phyloP scores from a whole-genome alignment of 1,140 invertebrate genomes.

The Kradibia gibbosae region DNA sequence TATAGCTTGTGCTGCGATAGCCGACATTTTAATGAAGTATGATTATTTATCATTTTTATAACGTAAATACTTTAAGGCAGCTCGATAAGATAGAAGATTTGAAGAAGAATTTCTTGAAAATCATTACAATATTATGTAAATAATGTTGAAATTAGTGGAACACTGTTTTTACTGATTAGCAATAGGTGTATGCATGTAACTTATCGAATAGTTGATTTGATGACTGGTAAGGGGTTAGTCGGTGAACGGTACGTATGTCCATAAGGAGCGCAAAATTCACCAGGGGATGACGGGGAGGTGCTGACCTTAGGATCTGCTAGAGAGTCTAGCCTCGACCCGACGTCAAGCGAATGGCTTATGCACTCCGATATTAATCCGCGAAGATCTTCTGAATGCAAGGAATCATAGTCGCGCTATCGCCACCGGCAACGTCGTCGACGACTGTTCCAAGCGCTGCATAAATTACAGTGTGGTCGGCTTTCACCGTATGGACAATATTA shows the following conservation, averaged over 20 bases:
- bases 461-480: constrained; percentile 54
- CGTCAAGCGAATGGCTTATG: neutral
- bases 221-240: neutral
- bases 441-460: constrained; percentile 55
- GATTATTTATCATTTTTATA: neutral
- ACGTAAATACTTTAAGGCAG: constrained; percentile 2
- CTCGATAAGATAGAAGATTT: neutral
- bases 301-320: neutral
- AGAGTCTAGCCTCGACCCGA: neutral
- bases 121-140: constrained; percentile 15
- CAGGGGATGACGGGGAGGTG: neutral
- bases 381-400: constrained; percentile 64
- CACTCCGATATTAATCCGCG: constrained; percentile 62
- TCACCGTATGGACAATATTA: constrained; percentile 61
- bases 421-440: neutral
- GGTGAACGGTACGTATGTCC: constrained; percentile 13
- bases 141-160: constrained; percentile 5
- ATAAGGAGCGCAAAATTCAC: neutral
- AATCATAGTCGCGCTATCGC: constrained; percentile 48
- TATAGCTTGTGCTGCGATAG: neutral
- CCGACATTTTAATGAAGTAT: neutral
- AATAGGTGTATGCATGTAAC: neutral
- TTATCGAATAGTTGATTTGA: neutral
- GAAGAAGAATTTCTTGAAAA: constrained; percentile 8
- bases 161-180: neutral